These are phyloP conservation scores for Drosophila navojoa DNA, from an alignment of 1,140 invertebrate genomes.

Conservation along the genomic window DNA sequence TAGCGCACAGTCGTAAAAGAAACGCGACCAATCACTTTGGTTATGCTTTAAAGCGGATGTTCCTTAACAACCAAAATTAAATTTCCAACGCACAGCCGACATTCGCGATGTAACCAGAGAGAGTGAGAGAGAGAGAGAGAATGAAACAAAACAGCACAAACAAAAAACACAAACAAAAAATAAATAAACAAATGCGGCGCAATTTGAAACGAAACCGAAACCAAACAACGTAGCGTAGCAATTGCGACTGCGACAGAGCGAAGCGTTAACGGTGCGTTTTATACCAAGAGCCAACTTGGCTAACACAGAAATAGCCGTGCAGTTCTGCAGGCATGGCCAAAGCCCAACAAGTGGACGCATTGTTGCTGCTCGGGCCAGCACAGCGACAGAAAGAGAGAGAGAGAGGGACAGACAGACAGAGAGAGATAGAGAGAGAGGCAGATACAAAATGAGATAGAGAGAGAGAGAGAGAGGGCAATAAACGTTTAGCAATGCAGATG, in stretches of 20 bases:
- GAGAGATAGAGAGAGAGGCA: not conserved
- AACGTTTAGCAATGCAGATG: slow-evolving; percentile 28
- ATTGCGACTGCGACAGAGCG: slow-evolving; percentile 48
- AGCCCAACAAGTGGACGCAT: slow-evolving; percentile 46
- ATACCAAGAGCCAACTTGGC: slow-evolving; percentile 34
- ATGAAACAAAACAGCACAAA: slow-evolving; percentile 6
- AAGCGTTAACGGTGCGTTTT: slow-evolving; percentile 42
- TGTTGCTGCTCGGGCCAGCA: slow-evolving; percentile 16
- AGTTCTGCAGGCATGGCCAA: slow-evolving; percentile 36
- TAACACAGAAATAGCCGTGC: slow-evolving; percentile 23
- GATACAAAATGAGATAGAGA: too few species aligned
- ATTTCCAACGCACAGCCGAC: not conserved
- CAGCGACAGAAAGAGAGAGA: not conserved
- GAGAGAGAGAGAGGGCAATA: not conserved
- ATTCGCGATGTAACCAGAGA: slow-evolving; percentile 6
- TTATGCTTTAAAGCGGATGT: slow-evolving; percentile 3
- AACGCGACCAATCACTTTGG: not conserved
- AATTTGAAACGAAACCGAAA: slow-evolving; percentile 23
- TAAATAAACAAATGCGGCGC: slow-evolving; percentile 1
- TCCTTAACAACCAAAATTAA: not conserved
- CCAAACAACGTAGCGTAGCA: slow-evolving; percentile 36
- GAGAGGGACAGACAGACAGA: too few species aligned
- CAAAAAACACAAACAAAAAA: slow-evolving; percentile 17
- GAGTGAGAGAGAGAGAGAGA: too few species aligned
- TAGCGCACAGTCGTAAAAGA: not conserved